Percentiles rank a stretch among this genome's conserved stretches.
Conservation (phyloP, 2,888 invertebrate genomes). For the Orgyia antiqua region DNA sequence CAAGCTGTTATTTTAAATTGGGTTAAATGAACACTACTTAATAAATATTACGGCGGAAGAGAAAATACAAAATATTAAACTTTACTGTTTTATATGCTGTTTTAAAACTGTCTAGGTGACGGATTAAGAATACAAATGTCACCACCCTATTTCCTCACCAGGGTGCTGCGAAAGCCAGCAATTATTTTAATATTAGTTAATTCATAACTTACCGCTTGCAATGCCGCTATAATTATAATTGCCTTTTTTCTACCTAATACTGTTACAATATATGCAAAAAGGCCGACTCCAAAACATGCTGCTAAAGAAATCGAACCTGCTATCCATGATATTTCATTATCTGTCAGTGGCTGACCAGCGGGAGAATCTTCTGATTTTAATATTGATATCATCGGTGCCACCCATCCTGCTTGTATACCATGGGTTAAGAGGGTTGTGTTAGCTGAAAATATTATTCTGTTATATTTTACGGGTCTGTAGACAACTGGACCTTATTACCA, state of each 20-base stretch:
- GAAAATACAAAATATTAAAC: no score
- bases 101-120: no score
- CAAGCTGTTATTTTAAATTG: no score
- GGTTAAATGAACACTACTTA: no score
- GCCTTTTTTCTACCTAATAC: constrained; percentile 52
- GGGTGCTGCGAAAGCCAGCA: no score
- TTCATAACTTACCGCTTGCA: constrained; percentile 23
- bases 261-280: constrained; percentile 53
- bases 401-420: constrained; percentile 56
- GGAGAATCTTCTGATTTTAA: constrained; percentile 43
- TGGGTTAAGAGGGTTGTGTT: constrained; percentile 49
- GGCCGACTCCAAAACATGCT: constrained; percentile 46
- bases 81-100: no score
- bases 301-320: constrained; percentile 53
- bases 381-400: constrained; percentile 51
- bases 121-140: no score
- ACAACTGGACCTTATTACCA: no score
- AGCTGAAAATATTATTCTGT: constrained; percentile 38
- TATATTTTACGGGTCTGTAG: no score
- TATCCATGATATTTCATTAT: constrained; percentile 49
- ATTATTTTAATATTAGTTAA: no score
- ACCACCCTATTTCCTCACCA: no score
- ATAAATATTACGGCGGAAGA: no score
- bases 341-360: constrained; percentile 36
- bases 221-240: constrained; percentile 47